These are phyloP conservation scores for Cheilosia scutellata DNA, from an alignment of 2,888 invertebrate species.

Conservation along the genomic window DNA sequence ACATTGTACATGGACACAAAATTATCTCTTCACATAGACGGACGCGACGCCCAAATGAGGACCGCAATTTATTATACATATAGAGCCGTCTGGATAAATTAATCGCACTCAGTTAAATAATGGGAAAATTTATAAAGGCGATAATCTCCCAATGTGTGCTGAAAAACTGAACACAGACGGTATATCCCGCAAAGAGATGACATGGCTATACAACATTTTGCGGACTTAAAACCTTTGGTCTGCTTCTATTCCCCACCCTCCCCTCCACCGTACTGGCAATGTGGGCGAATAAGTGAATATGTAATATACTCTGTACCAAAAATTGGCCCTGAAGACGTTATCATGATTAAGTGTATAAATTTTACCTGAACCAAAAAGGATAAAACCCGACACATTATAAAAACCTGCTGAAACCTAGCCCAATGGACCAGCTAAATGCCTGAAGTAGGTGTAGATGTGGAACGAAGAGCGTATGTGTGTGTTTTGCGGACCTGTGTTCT, in stretches of 20 bases:
- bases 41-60: constrained; percentile 22
- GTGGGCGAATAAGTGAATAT: constrained; percentile 58
- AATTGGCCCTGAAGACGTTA: constrained; percentile 72
- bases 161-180: constrained; percentile 22
- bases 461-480: constrained; percentile 5
- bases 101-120: constrained; percentile 69
- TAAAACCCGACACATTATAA: constrained; percentile 60
- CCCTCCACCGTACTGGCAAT: constrained; percentile 5
- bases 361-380: constrained; percentile 53
- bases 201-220: constrained; percentile 27
- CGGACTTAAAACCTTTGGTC: constrained; percentile 42
- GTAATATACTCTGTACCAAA: constrained; percentile 56
- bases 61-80: constrained; percentile 54
- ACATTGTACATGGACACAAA: constrained; percentile 34
- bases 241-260: constrained; percentile 5
- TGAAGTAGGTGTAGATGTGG: constrained; percentile 39
- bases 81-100: constrained; percentile 62
- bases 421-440: constrained; percentile 68
- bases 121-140: constrained; percentile 70
- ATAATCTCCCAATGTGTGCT: constrained; percentile 55
- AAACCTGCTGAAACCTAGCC: constrained; percentile 70
- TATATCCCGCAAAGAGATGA: constrained; percentile 1
- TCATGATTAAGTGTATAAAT: constrained; percentile 73
- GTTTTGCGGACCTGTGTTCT: constrained; percentile 45
- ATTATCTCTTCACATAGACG: constrained; percentile 45